Conservation (phyloP, 2,113 vertebrate genomes). For the Pipa parva region DNA sequence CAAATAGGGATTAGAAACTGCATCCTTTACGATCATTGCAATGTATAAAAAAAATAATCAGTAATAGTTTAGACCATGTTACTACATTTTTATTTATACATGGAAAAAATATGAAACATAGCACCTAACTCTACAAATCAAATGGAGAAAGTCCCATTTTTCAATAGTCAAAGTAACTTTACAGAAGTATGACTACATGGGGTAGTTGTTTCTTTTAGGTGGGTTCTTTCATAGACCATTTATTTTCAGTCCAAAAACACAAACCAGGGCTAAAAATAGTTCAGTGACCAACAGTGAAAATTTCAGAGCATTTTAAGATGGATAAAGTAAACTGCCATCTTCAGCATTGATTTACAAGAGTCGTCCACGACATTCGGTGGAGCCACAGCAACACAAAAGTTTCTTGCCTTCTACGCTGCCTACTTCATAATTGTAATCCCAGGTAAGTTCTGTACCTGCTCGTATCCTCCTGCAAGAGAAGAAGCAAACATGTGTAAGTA, state of each 20-base stretch:
- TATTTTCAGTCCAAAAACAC: too few species aligned
- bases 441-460: constrained; percentile 90
- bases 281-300: too few species aligned
- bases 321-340: background rate
- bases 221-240: too few species aligned
- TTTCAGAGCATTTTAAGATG: too few species aligned
- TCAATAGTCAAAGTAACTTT: background rate
- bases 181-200: background rate
- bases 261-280: too few species aligned
- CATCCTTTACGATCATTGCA: too few species aligned
- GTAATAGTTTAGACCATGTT: too few species aligned
- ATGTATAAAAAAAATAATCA: too few species aligned
- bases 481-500: too few species aligned
- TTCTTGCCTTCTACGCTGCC: constrained; percentile 96
- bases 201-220: too few species aligned
- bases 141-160: background rate
- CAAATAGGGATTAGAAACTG: too few species aligned
- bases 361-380: constrained; percentile 87
- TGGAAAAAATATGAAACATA: constrained; percentile 1
- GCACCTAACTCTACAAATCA: constrained; percentile 25
- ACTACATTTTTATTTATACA: background rate
- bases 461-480: constrained; percentile 76
- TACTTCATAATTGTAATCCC: constrained; percentile 98
- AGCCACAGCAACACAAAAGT: constrained; percentile 95
- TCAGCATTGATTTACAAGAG: constrained; percentile 65